Evolutionary conservation across 2,888 invertebrate genomes (phyloP).

Genomic region (Scaeva pyrastri): DNA sequence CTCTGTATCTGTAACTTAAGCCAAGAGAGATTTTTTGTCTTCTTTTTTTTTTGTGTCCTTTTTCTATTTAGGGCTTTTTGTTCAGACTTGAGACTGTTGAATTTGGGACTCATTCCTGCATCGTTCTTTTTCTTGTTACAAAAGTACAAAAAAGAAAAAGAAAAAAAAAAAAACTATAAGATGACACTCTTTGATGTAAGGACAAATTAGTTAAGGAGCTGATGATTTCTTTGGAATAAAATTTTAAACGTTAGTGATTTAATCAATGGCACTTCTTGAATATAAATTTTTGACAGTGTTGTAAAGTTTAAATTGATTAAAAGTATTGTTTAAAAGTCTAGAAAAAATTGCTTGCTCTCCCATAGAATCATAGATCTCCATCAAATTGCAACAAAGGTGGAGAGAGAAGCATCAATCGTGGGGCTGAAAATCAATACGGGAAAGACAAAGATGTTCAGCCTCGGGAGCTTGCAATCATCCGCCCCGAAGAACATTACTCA

Average conservation of each 20-base stretch:
- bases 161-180: not conserved
- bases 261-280: no score
- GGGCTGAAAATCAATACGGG: no score
- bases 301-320: no score
- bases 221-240: not conserved
- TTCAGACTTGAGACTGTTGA: not conserved
- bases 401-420: no score
- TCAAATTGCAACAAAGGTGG: no score
- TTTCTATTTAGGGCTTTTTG: not conserved
- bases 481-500: no score
- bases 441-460: no score
- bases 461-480: no score
- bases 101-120: not conserved
- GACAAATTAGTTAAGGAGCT: conserved; percentile 2
- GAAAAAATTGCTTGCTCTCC: no score
- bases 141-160: not conserved
- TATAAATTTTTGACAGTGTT: no score
- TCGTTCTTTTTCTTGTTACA: not conserved
- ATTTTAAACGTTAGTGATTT: not conserved
- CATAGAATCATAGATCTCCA: no score
- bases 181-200: not conserved
- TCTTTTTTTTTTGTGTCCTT: not conserved
- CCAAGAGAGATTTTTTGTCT: conserved; percentile 5
- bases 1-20: not conserved
- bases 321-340: no score